A percentile compares a stretch with the other conserved stretches of the same genome.
These are phyloP conservation scores for Acronicta aceris DNA, from an alignment of 2,888 invertebrate genomes.

Conservation along the genomic window DNA sequence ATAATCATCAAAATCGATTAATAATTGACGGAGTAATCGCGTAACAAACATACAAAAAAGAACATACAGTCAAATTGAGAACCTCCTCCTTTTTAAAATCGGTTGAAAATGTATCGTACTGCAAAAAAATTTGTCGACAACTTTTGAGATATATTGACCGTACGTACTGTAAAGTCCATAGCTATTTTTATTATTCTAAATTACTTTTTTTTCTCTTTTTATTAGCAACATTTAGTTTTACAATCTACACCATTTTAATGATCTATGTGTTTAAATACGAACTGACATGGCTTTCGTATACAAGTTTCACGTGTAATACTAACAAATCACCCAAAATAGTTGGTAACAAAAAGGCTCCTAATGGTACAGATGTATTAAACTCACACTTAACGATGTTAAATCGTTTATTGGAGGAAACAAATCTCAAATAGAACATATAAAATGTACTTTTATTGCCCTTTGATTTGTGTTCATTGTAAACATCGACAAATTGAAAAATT, in stretches of 20 bases:
- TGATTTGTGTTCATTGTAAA: conserved; percentile 78
- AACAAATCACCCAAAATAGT: conserved; percentile 54
- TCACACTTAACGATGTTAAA: conserved; percentile 68
- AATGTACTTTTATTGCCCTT: conserved; percentile 78
- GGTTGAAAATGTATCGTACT: too few relatives aligned
- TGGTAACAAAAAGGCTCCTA: conserved; percentile 38
- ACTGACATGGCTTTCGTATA: conserved; percentile 11
- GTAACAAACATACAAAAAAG: too few relatives aligned
- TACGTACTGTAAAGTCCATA: too few relatives aligned
- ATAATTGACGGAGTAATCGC: too few relatives aligned
- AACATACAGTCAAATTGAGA: too few relatives aligned
- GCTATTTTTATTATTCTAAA: too few relatives aligned
- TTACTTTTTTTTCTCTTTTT: neutral
- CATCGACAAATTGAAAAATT: conserved; percentile 45
- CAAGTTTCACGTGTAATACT: conserved; percentile 22
- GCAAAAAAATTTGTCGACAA: too few relatives aligned
- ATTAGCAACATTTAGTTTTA: neutral
- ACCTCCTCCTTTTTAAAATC: too few relatives aligned
- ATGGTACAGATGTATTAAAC: conserved; percentile 55
- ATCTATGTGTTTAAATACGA: conserved; percentile 29
- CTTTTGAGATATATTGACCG: too few relatives aligned
- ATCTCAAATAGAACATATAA: conserved; percentile 79
- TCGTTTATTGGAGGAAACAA: conserved; percentile 80
- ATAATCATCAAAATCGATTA: too few relatives aligned
- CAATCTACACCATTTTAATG: neutral